Conservation (phyloP, 2,888 invertebrate species). For the Chrysolina haemoptera region DNA sequence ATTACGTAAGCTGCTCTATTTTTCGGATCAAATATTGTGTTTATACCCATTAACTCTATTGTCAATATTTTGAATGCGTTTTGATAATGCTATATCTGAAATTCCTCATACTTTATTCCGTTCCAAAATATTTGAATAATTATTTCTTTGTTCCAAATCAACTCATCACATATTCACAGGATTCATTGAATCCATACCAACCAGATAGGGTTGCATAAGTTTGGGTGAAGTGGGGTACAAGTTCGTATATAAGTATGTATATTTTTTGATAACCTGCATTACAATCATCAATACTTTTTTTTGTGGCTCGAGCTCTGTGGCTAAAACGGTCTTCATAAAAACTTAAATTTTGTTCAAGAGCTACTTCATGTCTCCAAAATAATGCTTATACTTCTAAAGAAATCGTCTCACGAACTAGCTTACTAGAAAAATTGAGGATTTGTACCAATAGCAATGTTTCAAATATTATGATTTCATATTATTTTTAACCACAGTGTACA, state of each 20-base stretch:
- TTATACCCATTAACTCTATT: constrained; percentile 12
- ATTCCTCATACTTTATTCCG: constrained; percentile 9
- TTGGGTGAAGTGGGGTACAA: background rate
- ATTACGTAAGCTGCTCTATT: background rate
- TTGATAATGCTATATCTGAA: constrained; percentile 10
- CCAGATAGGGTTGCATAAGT: background rate
- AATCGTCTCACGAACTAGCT: too few relatives aligned
- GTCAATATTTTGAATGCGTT: constrained; percentile 17
- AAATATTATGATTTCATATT: too few relatives aligned
- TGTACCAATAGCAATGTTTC: too few relatives aligned
- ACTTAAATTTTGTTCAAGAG: too few relatives aligned
- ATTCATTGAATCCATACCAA: background rate
- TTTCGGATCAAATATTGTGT: background rate
- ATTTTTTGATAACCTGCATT: too few relatives aligned
- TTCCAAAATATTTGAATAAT: constrained; percentile 12
- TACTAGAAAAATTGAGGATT: too few relatives aligned
- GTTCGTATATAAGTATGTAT: background rate
- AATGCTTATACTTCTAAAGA: too few relatives aligned
- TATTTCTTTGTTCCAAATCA: constrained; percentile 4
- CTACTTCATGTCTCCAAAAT: too few relatives aligned
- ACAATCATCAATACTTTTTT: too few relatives aligned
- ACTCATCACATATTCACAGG: background rate
- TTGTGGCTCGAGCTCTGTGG: too few relatives aligned
- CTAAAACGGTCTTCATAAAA: too few relatives aligned
- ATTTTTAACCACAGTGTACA: too few relatives aligned